These are phyloP conservation scores for Archegozetes longisetosus DNA, from an alignment of 1,140 invertebrate species.

Conservation along the genomic window DNA sequence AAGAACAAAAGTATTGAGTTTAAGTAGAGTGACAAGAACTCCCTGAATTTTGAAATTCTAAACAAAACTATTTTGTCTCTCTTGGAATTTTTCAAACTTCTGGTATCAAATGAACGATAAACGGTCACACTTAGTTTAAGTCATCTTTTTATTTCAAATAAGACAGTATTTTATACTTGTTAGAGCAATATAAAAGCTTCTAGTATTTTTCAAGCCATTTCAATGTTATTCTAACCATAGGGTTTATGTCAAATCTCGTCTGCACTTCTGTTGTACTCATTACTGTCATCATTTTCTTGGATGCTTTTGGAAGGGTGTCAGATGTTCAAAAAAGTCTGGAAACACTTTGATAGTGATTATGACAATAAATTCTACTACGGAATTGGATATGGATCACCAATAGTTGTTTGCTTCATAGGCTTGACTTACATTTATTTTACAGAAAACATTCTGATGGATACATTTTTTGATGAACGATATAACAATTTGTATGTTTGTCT, in stretches of 20 bases:
- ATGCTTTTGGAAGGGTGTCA: conserved; percentile 34
- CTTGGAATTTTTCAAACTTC: too few species aligned
- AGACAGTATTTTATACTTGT: too few species aligned
- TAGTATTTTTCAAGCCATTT: background rate
- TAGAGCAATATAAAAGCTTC: too few species aligned
- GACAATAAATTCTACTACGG: background rate
- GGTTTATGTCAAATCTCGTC: conserved; percentile 28
- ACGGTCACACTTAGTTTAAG: too few species aligned
- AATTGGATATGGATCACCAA: background rate
- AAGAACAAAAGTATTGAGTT: too few species aligned
- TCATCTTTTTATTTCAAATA: too few species aligned
- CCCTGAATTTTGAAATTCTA: too few species aligned
- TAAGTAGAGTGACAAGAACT: too few species aligned
- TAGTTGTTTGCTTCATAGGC: background rate
- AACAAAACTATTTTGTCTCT: too few species aligned
- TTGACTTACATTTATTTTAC: background rate
- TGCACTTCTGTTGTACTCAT: conserved; percentile 30
- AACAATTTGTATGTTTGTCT: conserved; percentile 1
- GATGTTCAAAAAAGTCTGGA: conserved; percentile 33
- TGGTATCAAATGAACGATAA: too few species aligned
- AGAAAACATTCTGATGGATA: background rate
- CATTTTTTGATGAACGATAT: background rate
- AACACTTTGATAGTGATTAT: conserved; percentile 26
- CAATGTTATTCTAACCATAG: background rate
- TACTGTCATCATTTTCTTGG: conserved; percentile 32